phyloP scores from a whole-genome alignment of 2,113 vertebrate species.

The Dasyprocta punctata region DNA sequence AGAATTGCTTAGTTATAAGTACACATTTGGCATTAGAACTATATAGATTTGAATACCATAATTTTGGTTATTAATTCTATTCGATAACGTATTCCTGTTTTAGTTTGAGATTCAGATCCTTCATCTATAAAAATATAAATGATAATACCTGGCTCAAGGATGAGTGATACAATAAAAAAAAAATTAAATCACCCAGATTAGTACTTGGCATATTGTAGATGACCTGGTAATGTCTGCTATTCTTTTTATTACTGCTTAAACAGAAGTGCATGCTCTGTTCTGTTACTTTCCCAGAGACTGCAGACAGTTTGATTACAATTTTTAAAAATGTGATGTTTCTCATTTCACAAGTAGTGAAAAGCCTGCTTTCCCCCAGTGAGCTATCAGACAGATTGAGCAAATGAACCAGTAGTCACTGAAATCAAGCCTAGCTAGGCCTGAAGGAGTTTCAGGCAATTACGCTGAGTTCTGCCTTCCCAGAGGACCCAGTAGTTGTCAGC shows the following conservation, averaged over 20 bases:
- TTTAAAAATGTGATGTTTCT: constrained; percentile 33
- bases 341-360: constrained; percentile 56
- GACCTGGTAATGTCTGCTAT: background rate
- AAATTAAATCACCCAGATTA: background rate
- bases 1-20: background rate
- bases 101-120: background rate
- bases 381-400: constrained; percentile 60
- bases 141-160: background rate
- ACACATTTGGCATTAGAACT: background rate
- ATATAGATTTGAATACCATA: background rate
- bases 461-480: constrained; percentile 15
- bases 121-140: background rate
- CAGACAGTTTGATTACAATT: constrained; percentile 22
- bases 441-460: constrained; percentile 59
- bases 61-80: background rate
- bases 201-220: background rate
- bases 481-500: background rate
- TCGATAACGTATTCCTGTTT: background rate
- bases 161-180: background rate
- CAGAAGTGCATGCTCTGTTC: background rate
- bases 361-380: constrained; percentile 37
- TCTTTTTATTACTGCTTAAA: constrained; percentile 42
- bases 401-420: constrained; percentile 43
- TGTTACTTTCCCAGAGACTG: constrained; percentile 22
- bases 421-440: constrained; percentile 46